Evolutionary conservation across 2,888 invertebrate species (phyloP).

Genomic region (Schrankia costaestrigalis): DNA sequence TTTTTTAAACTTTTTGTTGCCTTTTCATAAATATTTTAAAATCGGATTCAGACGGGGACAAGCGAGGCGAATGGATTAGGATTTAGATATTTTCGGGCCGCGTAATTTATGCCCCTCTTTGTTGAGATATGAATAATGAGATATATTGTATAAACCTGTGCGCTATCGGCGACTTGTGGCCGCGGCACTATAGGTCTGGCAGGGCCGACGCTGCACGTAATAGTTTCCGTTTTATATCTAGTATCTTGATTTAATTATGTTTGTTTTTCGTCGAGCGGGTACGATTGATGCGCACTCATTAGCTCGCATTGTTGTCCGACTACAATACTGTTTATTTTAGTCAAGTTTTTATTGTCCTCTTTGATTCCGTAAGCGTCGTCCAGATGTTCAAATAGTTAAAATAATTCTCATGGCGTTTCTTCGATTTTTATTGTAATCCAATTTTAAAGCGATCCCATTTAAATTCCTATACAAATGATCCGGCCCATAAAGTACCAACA

Average conservation of each 20-base stretch:
- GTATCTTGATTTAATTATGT: conserved; percentile 38
- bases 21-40: conserved; percentile 80
- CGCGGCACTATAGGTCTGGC: conserved; percentile 16
- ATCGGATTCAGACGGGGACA: conserved; percentile 77
- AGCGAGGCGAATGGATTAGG: conserved; percentile 77
- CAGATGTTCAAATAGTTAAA: conserved; percentile 36
- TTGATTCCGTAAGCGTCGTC: conserved; percentile 21
- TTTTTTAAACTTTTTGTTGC: conserved; percentile 57
- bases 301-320: conserved; percentile 26
- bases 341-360: conserved; percentile 25
- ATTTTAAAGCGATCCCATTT: conserved; percentile 59
- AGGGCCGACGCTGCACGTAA: conserved; percentile 33
- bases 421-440: conserved; percentile 55
- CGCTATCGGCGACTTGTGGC: conserved; percentile 46
- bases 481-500: conserved; percentile 67
- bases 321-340: conserved; percentile 32
- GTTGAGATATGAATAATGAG: conserved; percentile 77
- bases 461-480: conserved; percentile 70
- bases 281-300: conserved; percentile 37
- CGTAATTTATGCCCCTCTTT: conserved; percentile 76
- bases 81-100: conserved; percentile 77
- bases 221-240: conserved; percentile 48
- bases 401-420: conserved; percentile 36
- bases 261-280: conserved; percentile 30
- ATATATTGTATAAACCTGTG: conserved; percentile 56